Evolutionary conservation across 2,113 vertebrate species (phyloP), one percentile per base, ranked within the genome.

Genomic region (Sinocyclocheilus rhinocerous): DNA sequence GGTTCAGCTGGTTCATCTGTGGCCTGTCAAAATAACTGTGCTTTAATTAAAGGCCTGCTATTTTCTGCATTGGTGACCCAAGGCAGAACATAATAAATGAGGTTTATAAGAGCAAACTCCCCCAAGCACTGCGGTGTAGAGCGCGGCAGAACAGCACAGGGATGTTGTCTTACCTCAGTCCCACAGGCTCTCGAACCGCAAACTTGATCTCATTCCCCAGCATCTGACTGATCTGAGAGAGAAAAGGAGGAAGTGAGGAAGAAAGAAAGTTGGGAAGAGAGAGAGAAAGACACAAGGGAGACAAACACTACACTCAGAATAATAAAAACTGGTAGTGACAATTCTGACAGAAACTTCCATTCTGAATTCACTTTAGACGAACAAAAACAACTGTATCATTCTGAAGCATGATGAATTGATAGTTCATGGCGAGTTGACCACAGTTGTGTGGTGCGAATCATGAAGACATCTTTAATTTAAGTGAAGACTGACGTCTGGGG

Each of bases 181-280:
- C 98, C 81, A 97, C 59, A 0, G 98, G 98, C 89, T 99, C 97
- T 85, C 97, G 94, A 33, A 98, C 93, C 0, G 97, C 92, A 92
- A 98, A 99, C 92, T 99, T 99, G 33, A 97, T 94, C 93, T 99
- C 98, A 57, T 99, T 99, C 89, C 98, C 98, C 77, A 99, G 92
- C 89, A 99, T 97, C 87, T 99, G 98, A 90, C 97, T 99, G 92
- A 99, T 99, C 98, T 99, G 95, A 76, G 87, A 93, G 89, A 42
- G 20, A 88, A 39, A 22, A 61, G 16, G 29, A 70, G 52, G 52
- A 55, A 86, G 13, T 59, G 77, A 33, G 0, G 59, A 84, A 83
- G 16, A 81, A 26, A 83, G 88, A 89, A 72, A 65, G 84, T 82
- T n/a, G 73, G 55, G 72, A 84, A 85, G 83, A 86, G 7, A 88